Evolutionary conservation across 2,113 vertebrate genomes (phyloP), one percentile per base, ranked within the genome.

Genomic region (Ursus arctos): DNA sequence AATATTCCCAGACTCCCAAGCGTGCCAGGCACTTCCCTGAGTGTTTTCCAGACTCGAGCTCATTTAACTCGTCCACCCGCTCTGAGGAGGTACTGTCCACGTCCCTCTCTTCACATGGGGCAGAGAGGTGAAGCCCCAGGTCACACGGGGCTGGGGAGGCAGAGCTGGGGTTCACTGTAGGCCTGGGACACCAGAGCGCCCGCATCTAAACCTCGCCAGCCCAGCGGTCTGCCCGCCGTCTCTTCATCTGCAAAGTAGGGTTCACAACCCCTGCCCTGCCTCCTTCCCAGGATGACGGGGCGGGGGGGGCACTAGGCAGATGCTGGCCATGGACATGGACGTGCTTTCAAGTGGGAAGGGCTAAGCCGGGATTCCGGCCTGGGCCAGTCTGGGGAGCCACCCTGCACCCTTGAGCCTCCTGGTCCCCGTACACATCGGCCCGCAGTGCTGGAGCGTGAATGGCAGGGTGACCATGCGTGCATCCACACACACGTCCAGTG

Each of bases 51-150:
- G 12, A 6, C 61, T 14, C 22, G 1, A 0, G 69, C 76, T 24
- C 31, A 4, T 28, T 28, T 15, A 10, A 31, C 6, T 31, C 3
- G 0, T 33, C 43, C 33, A 0, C 55, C 57, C 67, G 1, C 67
- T 7, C 9, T 8, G 67, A 40, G 28, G 24, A 2, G 24, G 2
- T 7, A 1, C 72, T 8, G 0, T 8, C 3, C 0, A 22, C 0
- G 0, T 1, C 33, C n/a, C 61, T 65, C 33, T n/a, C 2, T 13
- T 2, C 36, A 55, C 51, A 15, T 3, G 51, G 57, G 16, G 40
- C 88, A 4, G 65, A 82, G 88, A 67, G 67, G 36, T 31, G 4
- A 21, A 21, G 55, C 69, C 18, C 47, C 16, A 1, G 90, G 67
- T 76, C 67, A n/a, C 85, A 6, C 1, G 9, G 77, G 13, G 0